Evolutionary conservation across 2,888 invertebrate species (phyloP).

Genomic region (Dynastes hyllus): DNA sequence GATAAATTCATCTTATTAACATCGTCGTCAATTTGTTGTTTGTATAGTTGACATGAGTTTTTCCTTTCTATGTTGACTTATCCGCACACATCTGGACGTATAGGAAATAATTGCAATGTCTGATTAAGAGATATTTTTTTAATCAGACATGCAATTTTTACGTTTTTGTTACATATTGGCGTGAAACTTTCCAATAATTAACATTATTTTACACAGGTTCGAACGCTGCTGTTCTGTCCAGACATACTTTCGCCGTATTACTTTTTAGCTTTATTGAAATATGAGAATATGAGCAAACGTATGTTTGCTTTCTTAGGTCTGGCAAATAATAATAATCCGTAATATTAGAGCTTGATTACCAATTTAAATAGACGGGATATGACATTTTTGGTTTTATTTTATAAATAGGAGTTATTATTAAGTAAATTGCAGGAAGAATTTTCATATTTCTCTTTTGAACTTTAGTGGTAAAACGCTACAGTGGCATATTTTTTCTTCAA

Average conservation of each 20-base stretch:
- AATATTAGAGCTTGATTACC: too few species aligned
- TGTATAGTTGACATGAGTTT: not conserved
- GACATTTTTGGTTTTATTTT: too few species aligned
- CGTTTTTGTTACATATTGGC: not conserved
- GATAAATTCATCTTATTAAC: conserved; percentile 11
- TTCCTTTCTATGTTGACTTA: not conserved
- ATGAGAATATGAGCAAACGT: too few species aligned
- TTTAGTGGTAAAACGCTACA: too few species aligned
- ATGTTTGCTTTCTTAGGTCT: too few species aligned
- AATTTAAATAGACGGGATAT: too few species aligned
- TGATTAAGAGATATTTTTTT: not conserved
- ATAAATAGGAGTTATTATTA: too few species aligned
- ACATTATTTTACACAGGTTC: not conserved
- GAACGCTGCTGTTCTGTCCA: not conserved
- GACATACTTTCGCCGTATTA: not conserved
- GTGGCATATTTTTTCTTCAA: too few species aligned
- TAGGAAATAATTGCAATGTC: conserved; percentile 7
- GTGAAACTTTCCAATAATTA: conserved; percentile 1
- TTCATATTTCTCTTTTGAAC: too few species aligned
- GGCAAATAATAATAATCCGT: too few species aligned
- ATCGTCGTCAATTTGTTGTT: not conserved
- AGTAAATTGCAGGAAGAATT: too few species aligned
- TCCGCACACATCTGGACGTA: not conserved
- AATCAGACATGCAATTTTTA: not conserved
- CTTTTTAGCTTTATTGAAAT: not conserved